Conservation (phyloP, 2,113 vertebrate genomes). For the Budorcas taxicolor region DNA sequence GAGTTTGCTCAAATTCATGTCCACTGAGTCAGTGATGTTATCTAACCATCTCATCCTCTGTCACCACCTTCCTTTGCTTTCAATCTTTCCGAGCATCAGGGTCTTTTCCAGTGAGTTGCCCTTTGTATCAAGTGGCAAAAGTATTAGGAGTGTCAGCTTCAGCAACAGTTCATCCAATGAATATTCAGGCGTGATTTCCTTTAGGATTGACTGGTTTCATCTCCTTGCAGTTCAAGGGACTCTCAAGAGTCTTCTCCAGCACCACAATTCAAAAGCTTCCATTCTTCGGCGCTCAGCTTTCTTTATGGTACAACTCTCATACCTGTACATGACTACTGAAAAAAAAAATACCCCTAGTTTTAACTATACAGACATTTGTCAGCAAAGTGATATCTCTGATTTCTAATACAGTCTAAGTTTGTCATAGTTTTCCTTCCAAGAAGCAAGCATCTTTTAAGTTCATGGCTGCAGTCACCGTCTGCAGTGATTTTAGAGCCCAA, state of each 20-base stretch:
- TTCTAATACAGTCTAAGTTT: background rate
- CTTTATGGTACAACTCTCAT: background rate
- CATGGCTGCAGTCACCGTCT: background rate
- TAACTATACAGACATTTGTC: background rate
- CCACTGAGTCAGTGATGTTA: background rate
- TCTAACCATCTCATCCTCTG: background rate
- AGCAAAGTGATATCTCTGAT: background rate
- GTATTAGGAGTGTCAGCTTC: background rate
- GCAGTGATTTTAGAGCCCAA: background rate
- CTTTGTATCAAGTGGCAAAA: background rate
- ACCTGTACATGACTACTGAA: background rate
- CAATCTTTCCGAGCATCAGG: background rate
- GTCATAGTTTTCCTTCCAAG: background rate
- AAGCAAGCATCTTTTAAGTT: background rate
- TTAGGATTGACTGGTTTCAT: background rate
- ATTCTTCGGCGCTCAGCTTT: fast-evolving
- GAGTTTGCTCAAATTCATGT: background rate
- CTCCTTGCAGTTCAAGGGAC: background rate
- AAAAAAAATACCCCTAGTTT: background rate
- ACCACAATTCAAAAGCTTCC: background rate
- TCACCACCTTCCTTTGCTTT: background rate
- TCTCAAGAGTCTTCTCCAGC: background rate
- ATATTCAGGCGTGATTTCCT: background rate
- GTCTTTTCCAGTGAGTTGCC: background rate
- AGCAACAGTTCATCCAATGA: background rate